Conservation (phyloP, 2,113 vertebrate genomes). For the Ammodramus savannarum region DNA sequence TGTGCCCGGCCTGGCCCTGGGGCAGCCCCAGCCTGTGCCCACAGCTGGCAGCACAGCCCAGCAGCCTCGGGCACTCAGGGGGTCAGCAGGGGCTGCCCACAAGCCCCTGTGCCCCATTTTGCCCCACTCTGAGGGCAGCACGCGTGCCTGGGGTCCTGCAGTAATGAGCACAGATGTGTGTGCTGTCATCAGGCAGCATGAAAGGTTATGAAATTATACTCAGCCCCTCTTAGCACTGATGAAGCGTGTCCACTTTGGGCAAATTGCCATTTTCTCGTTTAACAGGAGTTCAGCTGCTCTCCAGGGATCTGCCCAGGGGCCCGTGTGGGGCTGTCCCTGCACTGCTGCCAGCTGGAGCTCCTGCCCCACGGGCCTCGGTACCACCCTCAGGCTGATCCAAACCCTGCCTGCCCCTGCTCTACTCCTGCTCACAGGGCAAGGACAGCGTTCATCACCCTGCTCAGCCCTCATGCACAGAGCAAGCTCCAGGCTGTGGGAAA, state of each 20-base stretch:
- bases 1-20: rapidly evolving
- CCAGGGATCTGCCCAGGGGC: neutral
- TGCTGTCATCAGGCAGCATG: neutral
- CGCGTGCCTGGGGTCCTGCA: neutral
- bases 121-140: neutral
- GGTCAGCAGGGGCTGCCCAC: neutral
- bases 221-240: neutral
- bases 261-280: neutral
- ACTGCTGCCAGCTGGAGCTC: neutral
- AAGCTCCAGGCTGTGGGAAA: neutral
- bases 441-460: neutral
- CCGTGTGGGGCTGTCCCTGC: rapidly evolving
- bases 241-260: neutral
- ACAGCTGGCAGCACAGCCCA: neutral
- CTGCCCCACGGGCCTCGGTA: rapidly evolving
- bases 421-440: neutral
- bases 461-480: neutral
- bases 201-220: neutral
- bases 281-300: neutral
- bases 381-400: neutral
- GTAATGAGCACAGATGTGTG: neutral
- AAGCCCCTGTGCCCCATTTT: neutral
- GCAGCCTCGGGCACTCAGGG: neutral
- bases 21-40: rapidly evolving
- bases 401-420: neutral